Evolutionary conservation across 2,797 vertebrate genomes (phyloP).

Genomic region (Paedocypris micromegethes): DNA sequence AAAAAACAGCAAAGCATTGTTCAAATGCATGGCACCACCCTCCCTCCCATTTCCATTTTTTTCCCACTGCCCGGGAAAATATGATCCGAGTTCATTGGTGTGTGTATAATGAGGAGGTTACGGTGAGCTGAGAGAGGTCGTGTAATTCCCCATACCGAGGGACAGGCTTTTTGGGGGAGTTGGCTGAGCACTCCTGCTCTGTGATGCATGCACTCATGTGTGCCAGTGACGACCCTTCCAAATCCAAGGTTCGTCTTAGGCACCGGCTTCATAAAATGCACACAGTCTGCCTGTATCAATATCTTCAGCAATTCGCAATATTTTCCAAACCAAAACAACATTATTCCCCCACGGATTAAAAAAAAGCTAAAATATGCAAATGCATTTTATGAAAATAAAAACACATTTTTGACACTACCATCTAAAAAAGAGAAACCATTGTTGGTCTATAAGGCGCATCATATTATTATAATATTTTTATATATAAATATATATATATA

Average conservation of each 20-base stretch:
- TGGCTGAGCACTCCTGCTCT: slow-evolving; percentile 76
- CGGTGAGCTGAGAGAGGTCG: slow-evolving; percentile 76
- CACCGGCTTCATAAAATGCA: slow-evolving; percentile 63
- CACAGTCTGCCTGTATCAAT: slow-evolving; percentile 51
- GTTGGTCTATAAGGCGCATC: too few relatives aligned
- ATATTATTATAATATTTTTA: too few relatives aligned
- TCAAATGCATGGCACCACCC: slow-evolving; percentile 69
- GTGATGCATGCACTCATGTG: slow-evolving; percentile 77
- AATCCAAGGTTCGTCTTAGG: slow-evolving; percentile 69
- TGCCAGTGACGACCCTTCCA: slow-evolving; percentile 71
- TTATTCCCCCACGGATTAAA: background rate
- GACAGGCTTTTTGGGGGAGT: slow-evolving; percentile 75
- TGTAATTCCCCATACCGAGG: slow-evolving; percentile 77
- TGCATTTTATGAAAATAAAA: too few relatives aligned
- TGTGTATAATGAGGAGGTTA: slow-evolving; percentile 84
- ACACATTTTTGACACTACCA: too few relatives aligned
- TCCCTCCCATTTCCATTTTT: slow-evolving; percentile 56
- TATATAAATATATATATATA: too few relatives aligned
- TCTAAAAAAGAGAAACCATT: too few relatives aligned
- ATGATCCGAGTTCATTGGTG: slow-evolving; percentile 78
- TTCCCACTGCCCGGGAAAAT: slow-evolving; percentile 64
- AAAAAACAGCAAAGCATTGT: slow-evolving; percentile 73
- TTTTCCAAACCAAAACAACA: slow-evolving; percentile 33
- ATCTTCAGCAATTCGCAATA: slow-evolving; percentile 40
- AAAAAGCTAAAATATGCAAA: background rate